phyloP scores from a whole-genome alignment of 2,888 invertebrate genomes.

The Napeogenes inachia region DNA sequence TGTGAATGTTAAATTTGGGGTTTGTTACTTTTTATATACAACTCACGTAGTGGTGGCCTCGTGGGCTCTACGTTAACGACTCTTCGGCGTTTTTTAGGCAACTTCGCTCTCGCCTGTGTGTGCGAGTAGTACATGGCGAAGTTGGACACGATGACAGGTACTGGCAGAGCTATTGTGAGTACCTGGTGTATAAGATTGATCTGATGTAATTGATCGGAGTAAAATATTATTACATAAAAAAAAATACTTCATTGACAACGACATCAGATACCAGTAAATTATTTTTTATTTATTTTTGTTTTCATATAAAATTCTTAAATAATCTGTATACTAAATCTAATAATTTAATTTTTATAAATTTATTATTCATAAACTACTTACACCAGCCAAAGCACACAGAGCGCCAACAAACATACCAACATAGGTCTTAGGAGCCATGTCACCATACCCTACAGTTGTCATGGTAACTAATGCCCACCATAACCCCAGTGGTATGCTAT shows the following conservation, averaged over 20 bases:
- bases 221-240: too few species aligned
- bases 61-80: slow-evolving; percentile 97
- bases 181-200: slow-evolving; percentile 44
- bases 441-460: slow-evolving; percentile 99
- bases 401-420: slow-evolving; percentile 99
- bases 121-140: slow-evolving; percentile 98
- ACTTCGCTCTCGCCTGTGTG: slow-evolving; percentile 97
- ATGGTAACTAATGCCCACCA: slow-evolving; percentile 99
- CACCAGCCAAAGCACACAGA: slow-evolving; percentile 98
- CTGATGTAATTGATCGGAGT: too few species aligned
- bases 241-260: too few species aligned
- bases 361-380: slow-evolving; percentile 67
- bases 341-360: too few species aligned
- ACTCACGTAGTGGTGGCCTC: slow-evolving; percentile 79
- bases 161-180: slow-evolving; percentile 98
- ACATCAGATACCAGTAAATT: too few species aligned
- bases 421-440: slow-evolving; percentile 99
- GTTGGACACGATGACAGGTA: slow-evolving; percentile 99
- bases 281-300: too few species aligned
- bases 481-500: slow-evolving; percentile 96
- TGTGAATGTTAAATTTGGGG: not conserved
- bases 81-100: slow-evolving; percentile 98
- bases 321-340: too few species aligned
- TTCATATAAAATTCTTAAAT: too few species aligned
- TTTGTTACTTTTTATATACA: not conserved